Conservation (phyloP, 2,797 vertebrate species). For the Ciconia nigra region DNA sequence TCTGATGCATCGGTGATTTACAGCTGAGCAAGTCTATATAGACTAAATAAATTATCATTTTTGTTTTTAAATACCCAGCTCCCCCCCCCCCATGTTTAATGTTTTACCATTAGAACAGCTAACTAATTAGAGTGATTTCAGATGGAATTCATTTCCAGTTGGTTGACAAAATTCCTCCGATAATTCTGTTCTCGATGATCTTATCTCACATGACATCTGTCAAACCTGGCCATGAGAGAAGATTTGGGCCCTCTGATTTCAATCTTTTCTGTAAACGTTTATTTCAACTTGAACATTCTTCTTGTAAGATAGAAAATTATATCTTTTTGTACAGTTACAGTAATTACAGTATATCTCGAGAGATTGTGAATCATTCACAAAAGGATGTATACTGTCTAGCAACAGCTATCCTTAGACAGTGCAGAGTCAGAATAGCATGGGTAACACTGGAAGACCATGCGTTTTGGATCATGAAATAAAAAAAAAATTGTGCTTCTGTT, state of each 20-base stretch:
- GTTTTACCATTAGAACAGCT: background rate
- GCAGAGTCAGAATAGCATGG: background rate
- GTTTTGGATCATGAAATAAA: background rate
- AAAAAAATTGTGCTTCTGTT: background rate
- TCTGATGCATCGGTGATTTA: background rate
- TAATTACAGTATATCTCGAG: background rate
- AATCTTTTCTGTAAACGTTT: background rate
- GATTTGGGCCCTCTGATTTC: background rate
- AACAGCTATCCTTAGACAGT: background rate
- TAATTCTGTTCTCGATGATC: background rate
- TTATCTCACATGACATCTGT: background rate
- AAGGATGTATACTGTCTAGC: background rate
- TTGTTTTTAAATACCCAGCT: background rate
- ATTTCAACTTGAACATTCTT: background rate
- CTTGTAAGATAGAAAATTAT: background rate
- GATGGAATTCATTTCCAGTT: background rate
- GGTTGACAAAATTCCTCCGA: background rate
- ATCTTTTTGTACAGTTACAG: background rate
- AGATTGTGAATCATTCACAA: background rate
- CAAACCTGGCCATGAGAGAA: background rate
- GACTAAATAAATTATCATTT: slow-evolving; percentile 9
- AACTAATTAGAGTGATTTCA: background rate
- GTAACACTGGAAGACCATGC: background rate
- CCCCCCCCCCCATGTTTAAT: background rate
- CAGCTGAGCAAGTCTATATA: slow-evolving; percentile 13